Percentiles rank a stretch among this genome's conserved stretches.
phyloP scores from a whole-genome alignment of 2,797 vertebrate species.

The Oreortyx pictus region DNA sequence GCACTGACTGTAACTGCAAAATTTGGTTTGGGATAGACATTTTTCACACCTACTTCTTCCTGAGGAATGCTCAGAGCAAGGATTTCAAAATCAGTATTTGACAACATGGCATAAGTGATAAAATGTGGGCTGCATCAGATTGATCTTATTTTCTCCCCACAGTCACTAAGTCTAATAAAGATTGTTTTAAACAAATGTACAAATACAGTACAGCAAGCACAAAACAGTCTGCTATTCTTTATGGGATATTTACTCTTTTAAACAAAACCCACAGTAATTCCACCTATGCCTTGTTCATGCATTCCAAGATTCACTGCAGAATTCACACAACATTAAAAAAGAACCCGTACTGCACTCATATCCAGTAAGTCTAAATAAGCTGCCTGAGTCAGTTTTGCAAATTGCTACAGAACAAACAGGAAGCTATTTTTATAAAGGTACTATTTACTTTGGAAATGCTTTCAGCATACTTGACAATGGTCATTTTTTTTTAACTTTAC shows the following conservation, averaged over 20 bases:
- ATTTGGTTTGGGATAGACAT: constrained; percentile 12
- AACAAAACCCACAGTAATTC: neutral
- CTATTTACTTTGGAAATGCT: neutral
- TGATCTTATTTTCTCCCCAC: neutral
- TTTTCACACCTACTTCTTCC: constrained; percentile 48
- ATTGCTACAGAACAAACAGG: neutral
- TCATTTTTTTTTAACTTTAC: neutral
- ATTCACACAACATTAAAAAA: neutral
- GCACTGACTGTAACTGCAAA: neutral
- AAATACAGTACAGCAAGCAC: neutral
- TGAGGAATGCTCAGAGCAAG: constrained; percentile 25
- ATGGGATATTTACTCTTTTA: neutral
- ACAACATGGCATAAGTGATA: constrained; percentile 10
- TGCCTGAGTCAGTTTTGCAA: neutral
- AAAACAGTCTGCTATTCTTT: neutral
- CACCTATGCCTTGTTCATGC: neutral
- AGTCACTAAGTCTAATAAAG: constrained; percentile 19
- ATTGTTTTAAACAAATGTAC: constrained; percentile 27
- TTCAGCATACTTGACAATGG: neutral
- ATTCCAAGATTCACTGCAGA: neutral
- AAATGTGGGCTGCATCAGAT: constrained; percentile 3
- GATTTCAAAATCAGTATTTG: constrained; percentile 21
- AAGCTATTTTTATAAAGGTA: constrained; percentile 5
- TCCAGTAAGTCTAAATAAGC: neutral
- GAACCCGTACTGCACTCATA: neutral